These are phyloP conservation scores for Ailurus styani DNA, from an alignment of 2,113 vertebrate species.

Conservation along the genomic window DNA sequence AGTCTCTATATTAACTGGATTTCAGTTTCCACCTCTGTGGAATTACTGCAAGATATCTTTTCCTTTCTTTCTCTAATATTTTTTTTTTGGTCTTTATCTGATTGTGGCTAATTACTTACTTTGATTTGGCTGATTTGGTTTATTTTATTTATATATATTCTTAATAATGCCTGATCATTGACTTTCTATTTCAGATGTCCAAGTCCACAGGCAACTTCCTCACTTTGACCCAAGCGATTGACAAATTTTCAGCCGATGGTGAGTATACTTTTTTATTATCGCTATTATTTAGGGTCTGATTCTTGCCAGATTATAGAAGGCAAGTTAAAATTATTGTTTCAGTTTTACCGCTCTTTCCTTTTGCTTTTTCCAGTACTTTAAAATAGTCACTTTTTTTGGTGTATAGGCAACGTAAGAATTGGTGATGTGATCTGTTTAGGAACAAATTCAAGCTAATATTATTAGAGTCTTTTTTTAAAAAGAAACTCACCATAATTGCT, in stretches of 20 bases:
- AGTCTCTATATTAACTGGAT: neutral
- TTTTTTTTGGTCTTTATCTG: neutral
- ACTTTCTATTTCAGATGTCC: constrained; percentile 90
- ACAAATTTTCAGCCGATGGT: constrained; percentile 98
- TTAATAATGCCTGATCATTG: neutral
- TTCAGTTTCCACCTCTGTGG: neutral
- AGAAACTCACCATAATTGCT: neutral
- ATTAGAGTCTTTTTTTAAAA: neutral
- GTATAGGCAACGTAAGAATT: neutral
- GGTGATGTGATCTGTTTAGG: neutral
- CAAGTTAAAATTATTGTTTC: neutral
- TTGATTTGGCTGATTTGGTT: neutral
- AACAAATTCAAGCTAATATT: neutral
- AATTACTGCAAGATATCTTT: neutral
- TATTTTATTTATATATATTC: neutral
- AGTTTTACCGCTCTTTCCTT: neutral
- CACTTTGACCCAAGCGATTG: constrained; percentile 89
- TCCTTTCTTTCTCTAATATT: neutral
- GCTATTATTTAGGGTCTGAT: neutral
- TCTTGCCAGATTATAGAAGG: neutral
- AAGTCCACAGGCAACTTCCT: constrained; percentile 99
- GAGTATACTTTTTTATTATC: constrained; percentile 55
- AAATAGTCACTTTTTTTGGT: constrained; percentile 30
- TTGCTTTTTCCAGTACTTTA: neutral
- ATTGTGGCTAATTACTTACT: neutral